Evolutionary conservation across 2,113 vertebrate species (phyloP).

Genomic region (Tor tambroides): DNA sequence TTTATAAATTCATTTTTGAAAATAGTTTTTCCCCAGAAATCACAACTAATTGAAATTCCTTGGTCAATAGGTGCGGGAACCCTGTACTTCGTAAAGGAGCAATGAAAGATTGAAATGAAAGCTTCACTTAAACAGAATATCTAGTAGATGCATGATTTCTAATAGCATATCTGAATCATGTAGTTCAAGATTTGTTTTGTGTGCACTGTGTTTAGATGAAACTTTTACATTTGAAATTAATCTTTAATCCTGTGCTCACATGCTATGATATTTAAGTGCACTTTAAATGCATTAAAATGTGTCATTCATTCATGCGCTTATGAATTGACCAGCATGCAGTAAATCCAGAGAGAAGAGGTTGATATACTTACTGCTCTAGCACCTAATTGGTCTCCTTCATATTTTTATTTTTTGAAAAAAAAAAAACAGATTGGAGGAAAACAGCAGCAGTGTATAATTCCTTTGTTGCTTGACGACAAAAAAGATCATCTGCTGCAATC

Average conservation of each 20-base stretch:
- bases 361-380: slow-evolving; percentile 55
- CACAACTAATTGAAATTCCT: not conserved
- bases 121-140: slow-evolving; percentile 19
- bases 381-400: slow-evolving; percentile 42
- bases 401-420: not conserved
- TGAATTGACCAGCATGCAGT: slow-evolving; percentile 44
- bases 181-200: not conserved
- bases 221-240: not conserved
- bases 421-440: slow-evolving; percentile 25
- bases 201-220: slow-evolving; percentile 22
- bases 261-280: not conserved
- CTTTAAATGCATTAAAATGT: slow-evolving; percentile 13
- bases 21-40: not conserved
- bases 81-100: not conserved
- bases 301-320: slow-evolving; percentile 16
- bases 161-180: not conserved
- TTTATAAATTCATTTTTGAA: not conserved
- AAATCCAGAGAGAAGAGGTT: slow-evolving; percentile 18
- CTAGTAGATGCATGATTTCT: not conserved
- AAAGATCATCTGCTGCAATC: not conserved
- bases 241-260: not conserved
- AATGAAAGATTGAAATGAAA: not conserved
- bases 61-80: not conserved
- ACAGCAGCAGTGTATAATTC: slow-evolving; percentile 8
- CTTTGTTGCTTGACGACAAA: not conserved